Conservation (phyloP, 2,113 vertebrate species). For the Chiloscyllium plagiosum region DNA sequence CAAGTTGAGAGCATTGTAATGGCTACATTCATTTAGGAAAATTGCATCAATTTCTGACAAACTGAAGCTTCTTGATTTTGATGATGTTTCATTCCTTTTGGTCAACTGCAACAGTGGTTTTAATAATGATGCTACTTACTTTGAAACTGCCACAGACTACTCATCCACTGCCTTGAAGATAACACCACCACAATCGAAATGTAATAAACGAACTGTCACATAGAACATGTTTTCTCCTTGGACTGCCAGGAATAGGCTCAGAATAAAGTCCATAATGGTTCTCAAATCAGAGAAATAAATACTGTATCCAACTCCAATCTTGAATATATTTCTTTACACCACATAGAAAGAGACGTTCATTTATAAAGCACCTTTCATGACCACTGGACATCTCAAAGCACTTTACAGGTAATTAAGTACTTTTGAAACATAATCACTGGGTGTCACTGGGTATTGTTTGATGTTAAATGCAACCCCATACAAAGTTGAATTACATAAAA, state of each 20-base stretch:
- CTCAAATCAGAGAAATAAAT: not conserved
- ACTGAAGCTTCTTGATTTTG: not conserved
- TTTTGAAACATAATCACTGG: not conserved
- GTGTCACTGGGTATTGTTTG: not conserved
- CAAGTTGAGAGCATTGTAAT: not conserved
- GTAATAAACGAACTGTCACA: not conserved
- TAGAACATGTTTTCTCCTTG: not conserved
- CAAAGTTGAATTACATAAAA: not conserved
- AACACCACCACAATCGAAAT: not conserved
- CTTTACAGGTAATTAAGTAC: not conserved
- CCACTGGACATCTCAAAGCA: not conserved
- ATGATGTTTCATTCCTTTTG: not conserved
- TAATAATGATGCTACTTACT: not conserved
- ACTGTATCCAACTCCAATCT: not conserved
- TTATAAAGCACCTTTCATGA: not conserved
- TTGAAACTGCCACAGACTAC: not conserved
- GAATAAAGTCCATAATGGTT: not conserved
- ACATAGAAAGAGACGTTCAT: not conserved
- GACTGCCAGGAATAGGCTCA: not conserved
- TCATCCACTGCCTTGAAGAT: not conserved
- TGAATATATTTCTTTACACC: not conserved
- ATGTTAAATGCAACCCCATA: not conserved
- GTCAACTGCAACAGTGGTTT: not conserved
- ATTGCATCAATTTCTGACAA: not conserved
- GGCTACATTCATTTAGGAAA: not conserved